Evolutionary conservation across 2,888 invertebrate species (phyloP).

Genomic region (Chorisops tibialis): DNA sequence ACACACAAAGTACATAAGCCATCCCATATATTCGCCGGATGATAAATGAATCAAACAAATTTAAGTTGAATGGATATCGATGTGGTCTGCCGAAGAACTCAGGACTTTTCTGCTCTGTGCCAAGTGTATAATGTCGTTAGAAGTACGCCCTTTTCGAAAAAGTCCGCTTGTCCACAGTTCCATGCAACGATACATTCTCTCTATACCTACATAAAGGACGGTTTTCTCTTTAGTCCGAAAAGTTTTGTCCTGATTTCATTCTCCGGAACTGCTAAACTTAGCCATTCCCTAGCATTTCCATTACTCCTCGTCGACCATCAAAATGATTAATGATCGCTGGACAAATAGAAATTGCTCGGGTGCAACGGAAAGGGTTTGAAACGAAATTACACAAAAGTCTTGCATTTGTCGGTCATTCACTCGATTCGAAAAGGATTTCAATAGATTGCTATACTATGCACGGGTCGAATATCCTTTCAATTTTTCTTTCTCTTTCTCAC

Average conservation of each 20-base stretch:
- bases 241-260: slow-evolving; percentile 34
- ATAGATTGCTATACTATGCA: neutral
- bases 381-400: slow-evolving; percentile 14
- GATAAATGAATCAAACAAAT: slow-evolving; percentile 15
- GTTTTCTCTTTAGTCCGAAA: slow-evolving; percentile 30
- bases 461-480: neutral
- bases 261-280: slow-evolving; percentile 32
- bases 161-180: slow-evolving; percentile 6
- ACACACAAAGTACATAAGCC: neutral
- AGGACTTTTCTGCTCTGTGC: no score
- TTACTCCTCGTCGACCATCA: slow-evolving; percentile 24
- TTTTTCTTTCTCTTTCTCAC: neutral
- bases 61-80: slow-evolving; percentile 18
- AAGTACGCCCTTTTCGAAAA: slow-evolving; percentile 13
- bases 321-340: slow-evolving; percentile 50
- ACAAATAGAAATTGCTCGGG: slow-evolving; percentile 51
- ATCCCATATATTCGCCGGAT: neutral
- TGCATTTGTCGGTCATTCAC: slow-evolving; percentile 24
- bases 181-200: neutral
- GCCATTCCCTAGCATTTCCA: slow-evolving; percentile 16
- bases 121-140: slow-evolving; percentile 15
- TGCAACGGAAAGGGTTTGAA: slow-evolving; percentile 21
- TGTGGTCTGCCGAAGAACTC: slow-evolving; percentile 17
- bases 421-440: neutral
- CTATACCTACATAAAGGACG: neutral